Evolutionary conservation across 2,888 invertebrate species (phyloP).

Genomic region (Steinernema carpocapsae): DNA sequence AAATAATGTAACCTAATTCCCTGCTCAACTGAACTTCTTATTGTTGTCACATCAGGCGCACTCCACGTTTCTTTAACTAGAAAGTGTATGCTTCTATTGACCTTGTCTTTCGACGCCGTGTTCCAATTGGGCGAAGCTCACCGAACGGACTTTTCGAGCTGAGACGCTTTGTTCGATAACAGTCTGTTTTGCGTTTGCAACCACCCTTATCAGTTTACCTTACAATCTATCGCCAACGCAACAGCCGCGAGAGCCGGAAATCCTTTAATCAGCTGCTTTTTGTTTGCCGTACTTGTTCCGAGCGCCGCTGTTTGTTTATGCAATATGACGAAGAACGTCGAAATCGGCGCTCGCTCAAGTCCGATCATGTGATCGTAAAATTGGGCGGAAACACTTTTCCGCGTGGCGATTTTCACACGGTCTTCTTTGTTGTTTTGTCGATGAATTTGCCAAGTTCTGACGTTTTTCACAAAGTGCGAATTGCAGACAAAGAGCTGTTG

Average conservation of each 20-base stretch:
- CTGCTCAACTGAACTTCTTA: background rate
- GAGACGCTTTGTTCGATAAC: background rate
- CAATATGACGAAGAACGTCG: background rate
- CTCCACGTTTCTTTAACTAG: conserved; percentile 32
- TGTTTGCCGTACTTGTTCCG: background rate
- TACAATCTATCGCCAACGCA: too few species aligned
- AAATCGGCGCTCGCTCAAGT: background rate
- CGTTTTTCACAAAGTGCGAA: conserved; percentile 1
- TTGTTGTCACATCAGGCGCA: background rate
- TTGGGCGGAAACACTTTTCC: background rate
- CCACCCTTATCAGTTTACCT: background rate
- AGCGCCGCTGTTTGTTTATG: conserved; percentile 14
- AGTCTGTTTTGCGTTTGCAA: background rate
- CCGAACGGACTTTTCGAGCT: background rate
- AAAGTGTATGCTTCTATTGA: conserved; percentile 23
- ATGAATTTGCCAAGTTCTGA: background rate
- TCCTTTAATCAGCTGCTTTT: background rate
- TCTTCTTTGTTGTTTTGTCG: background rate
- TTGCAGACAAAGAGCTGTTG: background rate
- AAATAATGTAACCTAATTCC: conserved; percentile 16
- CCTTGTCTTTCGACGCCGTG: background rate
- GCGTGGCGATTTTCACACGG: background rate
- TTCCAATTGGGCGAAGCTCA: background rate
- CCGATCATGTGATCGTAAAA: conserved; percentile 20
- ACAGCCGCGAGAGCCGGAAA: too few species aligned